These are phyloP conservation scores for Pantherophis guttatus DNA, from an alignment of 2,113 vertebrate species.

Conservation along the genomic window DNA sequence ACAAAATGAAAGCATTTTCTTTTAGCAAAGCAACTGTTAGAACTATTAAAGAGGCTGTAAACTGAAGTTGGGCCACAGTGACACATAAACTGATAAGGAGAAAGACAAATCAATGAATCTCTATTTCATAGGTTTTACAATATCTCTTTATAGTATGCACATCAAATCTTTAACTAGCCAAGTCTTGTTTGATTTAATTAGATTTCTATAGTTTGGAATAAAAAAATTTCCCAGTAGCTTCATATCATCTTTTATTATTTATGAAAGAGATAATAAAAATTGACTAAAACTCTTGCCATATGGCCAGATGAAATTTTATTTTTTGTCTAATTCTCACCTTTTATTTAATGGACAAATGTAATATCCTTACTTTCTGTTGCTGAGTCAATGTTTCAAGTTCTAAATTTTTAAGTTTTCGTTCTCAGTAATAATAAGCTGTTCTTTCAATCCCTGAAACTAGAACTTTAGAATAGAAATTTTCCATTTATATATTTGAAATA, in stretches of 20 bases:
- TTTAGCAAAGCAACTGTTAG: conserved; percentile 1
- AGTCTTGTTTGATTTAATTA: neutral
- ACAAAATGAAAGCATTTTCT: neutral
- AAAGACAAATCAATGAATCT: neutral
- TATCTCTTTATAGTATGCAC: neutral
- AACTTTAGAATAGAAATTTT: neutral
- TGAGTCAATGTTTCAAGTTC: neutral
- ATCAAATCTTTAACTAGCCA: neutral
- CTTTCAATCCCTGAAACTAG: neutral
- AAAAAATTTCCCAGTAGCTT: neutral
- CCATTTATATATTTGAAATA: neutral
- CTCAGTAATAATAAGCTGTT: neutral
- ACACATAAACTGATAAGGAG: neutral
- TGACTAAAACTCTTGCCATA: neutral
- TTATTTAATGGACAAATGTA: neutral
- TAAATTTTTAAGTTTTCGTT: neutral
- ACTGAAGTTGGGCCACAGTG: neutral
- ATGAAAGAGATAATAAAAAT: neutral
- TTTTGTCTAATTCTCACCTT: neutral
- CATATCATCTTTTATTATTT: neutral
- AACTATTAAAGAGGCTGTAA: neutral
- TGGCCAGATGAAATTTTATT: neutral
- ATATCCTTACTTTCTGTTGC: neutral
- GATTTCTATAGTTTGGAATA: neutral
- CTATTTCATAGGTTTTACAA: neutral